A percentile compares a stretch with the other conserved stretches of the same genome.
phyloP scores from a whole-genome alignment of 2,888 invertebrate genomes.

The Leptinotarsa juncta region DNA sequence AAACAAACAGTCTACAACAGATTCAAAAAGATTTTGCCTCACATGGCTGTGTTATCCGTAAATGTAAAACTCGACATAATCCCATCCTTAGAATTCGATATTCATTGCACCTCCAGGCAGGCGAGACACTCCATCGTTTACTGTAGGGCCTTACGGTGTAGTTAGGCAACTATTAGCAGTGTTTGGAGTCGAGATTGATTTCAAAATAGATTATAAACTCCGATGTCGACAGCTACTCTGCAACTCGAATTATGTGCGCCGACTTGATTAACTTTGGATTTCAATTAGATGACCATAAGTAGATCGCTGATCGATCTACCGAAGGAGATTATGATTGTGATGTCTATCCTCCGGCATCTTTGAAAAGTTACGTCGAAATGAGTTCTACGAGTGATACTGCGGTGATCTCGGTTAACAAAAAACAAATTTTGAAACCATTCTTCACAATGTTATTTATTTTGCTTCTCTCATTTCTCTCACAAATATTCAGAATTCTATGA shows the following conservation, averaged over 20 bases:
- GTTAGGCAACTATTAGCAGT: conserved; percentile 38
- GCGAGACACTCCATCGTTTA: not conserved
- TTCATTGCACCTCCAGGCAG: conserved; percentile 19
- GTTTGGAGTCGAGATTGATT: conserved; percentile 58
- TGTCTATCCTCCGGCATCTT: conserved; percentile 6
- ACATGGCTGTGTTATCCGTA: too few species aligned
- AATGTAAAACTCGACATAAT: not conserved
- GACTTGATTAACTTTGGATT: conserved; percentile 47
- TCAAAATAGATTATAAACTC: conserved; percentile 57
- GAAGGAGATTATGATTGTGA: conserved; percentile 36
- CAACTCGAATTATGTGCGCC: conserved; percentile 45
- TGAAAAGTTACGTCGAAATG: not conserved
- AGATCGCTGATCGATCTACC: conserved; percentile 41
- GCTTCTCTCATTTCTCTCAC: too few species aligned
- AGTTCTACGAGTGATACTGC: too few species aligned
- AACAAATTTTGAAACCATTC: too few species aligned
- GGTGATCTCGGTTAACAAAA: too few species aligned
- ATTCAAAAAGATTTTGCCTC: too few species aligned
- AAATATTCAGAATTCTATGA: too few species aligned
- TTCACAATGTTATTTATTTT: too few species aligned
- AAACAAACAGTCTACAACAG: too few species aligned
- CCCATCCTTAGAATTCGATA: not conserved
- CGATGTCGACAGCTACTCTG: conserved; percentile 47
- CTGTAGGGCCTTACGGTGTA: not conserved
- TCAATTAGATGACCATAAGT: conserved; percentile 53